Conservation (phyloP, 2,113 vertebrate species). For the Lepidothrix coronata region DNA sequence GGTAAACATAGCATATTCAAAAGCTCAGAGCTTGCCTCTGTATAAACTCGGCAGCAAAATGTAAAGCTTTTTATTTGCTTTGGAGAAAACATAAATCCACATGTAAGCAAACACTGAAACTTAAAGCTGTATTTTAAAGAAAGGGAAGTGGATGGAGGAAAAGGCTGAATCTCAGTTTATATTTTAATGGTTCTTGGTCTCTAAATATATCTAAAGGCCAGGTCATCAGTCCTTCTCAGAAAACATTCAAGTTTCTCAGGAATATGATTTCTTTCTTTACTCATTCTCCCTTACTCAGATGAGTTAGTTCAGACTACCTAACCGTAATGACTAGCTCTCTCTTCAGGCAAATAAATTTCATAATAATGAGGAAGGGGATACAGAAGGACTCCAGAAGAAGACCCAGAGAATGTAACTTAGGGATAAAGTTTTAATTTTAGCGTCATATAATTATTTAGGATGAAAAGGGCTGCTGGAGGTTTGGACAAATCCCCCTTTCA, state of each 20-base stretch:
- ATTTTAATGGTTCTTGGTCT: not conserved
- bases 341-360: not conserved
- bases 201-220: not conserved
- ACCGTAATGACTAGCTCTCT: not conserved
- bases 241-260: not conserved
- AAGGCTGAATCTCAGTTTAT: not conserved
- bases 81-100: not conserved
- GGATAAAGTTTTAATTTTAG: not conserved
- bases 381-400: not conserved
- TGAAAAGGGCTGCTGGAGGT: not conserved
- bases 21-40: not conserved
- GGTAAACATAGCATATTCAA: not conserved
- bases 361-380: not conserved
- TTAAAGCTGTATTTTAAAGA: not conserved
- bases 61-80: not conserved
- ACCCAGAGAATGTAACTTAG: not conserved
- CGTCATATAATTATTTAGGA: not conserved
- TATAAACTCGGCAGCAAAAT: not conserved
- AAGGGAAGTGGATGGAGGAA: not conserved
- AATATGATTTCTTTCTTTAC: not conserved
- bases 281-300: not conserved
- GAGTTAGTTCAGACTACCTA: not conserved
- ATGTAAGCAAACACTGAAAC: not conserved
- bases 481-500: not conserved
- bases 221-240: not conserved